A percentile compares a stretch with the other conserved stretches of the same genome.
These are phyloP conservation scores for Idaea straminata DNA, from an alignment of 2,888 invertebrate genomes.

Conservation along the genomic window DNA sequence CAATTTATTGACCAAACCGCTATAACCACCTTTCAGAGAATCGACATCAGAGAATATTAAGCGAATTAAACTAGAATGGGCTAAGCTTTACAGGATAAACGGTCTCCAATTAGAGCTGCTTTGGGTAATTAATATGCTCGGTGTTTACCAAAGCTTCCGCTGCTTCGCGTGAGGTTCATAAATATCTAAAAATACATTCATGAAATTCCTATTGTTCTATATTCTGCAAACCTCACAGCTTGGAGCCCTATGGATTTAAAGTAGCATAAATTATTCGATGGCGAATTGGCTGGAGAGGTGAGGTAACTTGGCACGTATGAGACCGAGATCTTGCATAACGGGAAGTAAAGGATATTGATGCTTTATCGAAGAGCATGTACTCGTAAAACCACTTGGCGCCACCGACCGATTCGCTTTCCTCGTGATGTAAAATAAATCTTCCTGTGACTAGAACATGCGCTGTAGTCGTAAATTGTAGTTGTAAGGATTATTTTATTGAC, in stretches of 20 bases:
- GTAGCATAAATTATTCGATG: slow-evolving; percentile 26
- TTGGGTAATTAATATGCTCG: slow-evolving; percentile 29
- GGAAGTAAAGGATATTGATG: slow-evolving; percentile 45
- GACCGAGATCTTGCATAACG: slow-evolving; percentile 28
- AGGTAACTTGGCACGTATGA: slow-evolving; percentile 13
- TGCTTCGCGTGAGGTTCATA: slow-evolving; percentile 27
- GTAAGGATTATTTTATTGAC: slow-evolving; percentile 24
- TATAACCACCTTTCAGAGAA: slow-evolving; percentile 33
- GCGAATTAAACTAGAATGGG: slow-evolving; percentile 9
- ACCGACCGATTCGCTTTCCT: slow-evolving; percentile 24
- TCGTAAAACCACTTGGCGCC: slow-evolving; percentile 36
- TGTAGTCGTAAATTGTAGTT: slow-evolving; percentile 20
- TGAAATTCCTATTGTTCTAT: slow-evolving; percentile 23
- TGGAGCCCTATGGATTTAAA: slow-evolving; percentile 17
- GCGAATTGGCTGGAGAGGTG: slow-evolving; percentile 20
- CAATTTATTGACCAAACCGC: slow-evolving; percentile 47
- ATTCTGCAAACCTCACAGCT: slow-evolving; percentile 25
- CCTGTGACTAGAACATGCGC: slow-evolving; percentile 22
- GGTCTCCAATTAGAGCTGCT: slow-evolving; percentile 25
- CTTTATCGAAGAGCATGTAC: slow-evolving; percentile 42
- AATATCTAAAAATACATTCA: slow-evolving; percentile 27
- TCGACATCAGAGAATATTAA: slow-evolving; percentile 25
- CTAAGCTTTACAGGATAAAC: slow-evolving; percentile 13
- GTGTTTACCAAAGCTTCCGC: slow-evolving; percentile 25
- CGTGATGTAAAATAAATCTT: slow-evolving; percentile 42